Percentiles rank a stretch among this genome's conserved stretches.
Evolutionary conservation across 2,113 vertebrate species (phyloP).

Genomic region (Alces alces): DNA sequence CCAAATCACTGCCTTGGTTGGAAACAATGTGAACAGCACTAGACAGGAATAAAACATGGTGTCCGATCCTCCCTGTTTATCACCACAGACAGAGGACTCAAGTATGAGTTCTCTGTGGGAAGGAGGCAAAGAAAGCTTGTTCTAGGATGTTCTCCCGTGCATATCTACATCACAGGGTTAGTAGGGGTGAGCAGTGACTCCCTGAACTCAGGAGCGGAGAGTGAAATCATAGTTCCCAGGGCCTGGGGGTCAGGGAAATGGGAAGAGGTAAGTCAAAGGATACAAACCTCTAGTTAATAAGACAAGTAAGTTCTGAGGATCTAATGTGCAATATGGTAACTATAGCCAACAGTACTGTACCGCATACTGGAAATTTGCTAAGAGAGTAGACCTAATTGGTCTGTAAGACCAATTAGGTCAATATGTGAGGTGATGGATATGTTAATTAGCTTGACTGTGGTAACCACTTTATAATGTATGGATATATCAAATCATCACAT

Average conservation of each 20-base stretch:
- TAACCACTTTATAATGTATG: background rate
- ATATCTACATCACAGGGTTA: background rate
- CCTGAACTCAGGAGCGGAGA: background rate
- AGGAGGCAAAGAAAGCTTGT: background rate
- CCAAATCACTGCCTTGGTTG: background rate
- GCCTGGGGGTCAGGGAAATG: too few relatives aligned
- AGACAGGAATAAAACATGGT: background rate
- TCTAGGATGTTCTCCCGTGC: background rate
- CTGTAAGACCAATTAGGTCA: too few relatives aligned
- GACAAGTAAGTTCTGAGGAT: background rate
- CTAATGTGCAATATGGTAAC: background rate
- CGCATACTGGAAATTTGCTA: background rate
- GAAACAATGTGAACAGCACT: constrained; percentile 19
- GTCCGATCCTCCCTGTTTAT: background rate
- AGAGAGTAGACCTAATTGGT: background rate
- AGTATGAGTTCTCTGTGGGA: background rate
- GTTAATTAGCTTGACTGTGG: background rate
- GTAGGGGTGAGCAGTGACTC: background rate
- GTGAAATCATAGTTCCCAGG: background rate
- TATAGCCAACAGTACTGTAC: background rate
- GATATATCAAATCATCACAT: background rate
- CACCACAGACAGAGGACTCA: background rate
- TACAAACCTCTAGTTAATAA: background rate
- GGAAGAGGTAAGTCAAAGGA: background rate
- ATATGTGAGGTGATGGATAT: background rate